Base-by-base conservation (phyloP, 2,888 invertebrate species). In the Steinernema hermaphroditum region DNA sequence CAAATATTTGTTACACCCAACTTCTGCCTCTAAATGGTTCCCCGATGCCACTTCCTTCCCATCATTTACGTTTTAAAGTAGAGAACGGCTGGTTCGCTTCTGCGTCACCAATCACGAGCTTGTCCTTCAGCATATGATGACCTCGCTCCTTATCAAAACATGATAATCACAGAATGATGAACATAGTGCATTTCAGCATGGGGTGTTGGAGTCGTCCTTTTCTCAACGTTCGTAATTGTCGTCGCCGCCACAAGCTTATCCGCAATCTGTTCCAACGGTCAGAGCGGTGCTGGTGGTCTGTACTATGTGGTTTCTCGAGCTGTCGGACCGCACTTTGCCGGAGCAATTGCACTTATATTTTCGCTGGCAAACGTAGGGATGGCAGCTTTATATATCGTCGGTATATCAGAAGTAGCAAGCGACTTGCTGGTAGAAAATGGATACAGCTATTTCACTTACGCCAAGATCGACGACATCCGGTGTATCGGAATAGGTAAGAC, bases 311-410 rank as follows among this genome's bases (percentile, higher is more conserved):
- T 77, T 0, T 78, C 77, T 22, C 57, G 74, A 72, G 50, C 74
- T 34, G 46, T 74, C 16, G 77, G 77, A 14, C 77, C 77, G 6
- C 57, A 76, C 43, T 54, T 78, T 16, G 77, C 78, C 24, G 77
- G 77, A 16, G 71, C 62, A 14, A 78, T 77, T 24, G 78, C 72
- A 16, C 70, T 77, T 6, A 75, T 77, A 4, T 77, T 77, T 50
- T 78, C 78, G 0, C 29, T 77, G 68, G 77, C 77, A 22, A 77
- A 77, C 68, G 71, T 77, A 14, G 77, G 77, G 16, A 77, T 77
- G 77, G 77, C 77, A 6, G 77, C 77, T 16, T 41, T 75, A 14
- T 68, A 68, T 22, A 68, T 68, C 29, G 69, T 68, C 29, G 76
- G 77, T 49, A 75, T 75, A 54, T 75, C 77, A n/a, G 77, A 77